phyloP scores from a whole-genome alignment of 2,113 vertebrate species.

The Sardina pilchardus region DNA sequence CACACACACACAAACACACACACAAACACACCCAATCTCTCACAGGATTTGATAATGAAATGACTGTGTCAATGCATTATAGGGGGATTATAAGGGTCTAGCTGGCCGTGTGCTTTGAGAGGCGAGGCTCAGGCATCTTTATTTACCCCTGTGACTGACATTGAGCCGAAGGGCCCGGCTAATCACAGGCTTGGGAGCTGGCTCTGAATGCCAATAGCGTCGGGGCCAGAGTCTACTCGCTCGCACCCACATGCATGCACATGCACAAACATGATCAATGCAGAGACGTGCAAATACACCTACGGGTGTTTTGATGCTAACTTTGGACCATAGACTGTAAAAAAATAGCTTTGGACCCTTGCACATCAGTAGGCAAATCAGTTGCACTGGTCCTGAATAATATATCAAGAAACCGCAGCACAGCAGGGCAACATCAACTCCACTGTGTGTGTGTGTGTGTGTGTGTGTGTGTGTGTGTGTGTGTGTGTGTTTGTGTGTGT shows the following conservation, averaged over 20 bases:
- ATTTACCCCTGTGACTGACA: background rate
- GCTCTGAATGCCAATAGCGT: background rate
- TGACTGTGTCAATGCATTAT: conserved; percentile 24
- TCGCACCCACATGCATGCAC: background rate
- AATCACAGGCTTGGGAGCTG: background rate
- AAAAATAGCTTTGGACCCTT: too few species aligned
- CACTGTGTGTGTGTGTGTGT: background rate
- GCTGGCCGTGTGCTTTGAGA: background rate
- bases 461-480: background rate
- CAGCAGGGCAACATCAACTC: too few species aligned
- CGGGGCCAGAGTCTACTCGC: background rate
- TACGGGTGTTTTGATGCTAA: background rate
- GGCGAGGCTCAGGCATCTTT: background rate
- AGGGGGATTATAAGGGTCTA: conserved; percentile 4
- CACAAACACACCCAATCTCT: background rate
- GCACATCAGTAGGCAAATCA: background rate
- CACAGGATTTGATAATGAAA: conserved; percentile 6
- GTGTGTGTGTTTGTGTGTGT: background rate
- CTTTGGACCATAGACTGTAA: too few species aligned
- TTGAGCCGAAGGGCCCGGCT: background rate
- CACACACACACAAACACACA: background rate
- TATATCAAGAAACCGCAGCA: background rate
- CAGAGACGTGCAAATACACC: background rate
- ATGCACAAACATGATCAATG: background rate
- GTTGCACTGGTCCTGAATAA: background rate